These are phyloP conservation scores for Ornithoptera priamus DNA, from an alignment of 2,888 invertebrate species.

Conservation along the genomic window DNA sequence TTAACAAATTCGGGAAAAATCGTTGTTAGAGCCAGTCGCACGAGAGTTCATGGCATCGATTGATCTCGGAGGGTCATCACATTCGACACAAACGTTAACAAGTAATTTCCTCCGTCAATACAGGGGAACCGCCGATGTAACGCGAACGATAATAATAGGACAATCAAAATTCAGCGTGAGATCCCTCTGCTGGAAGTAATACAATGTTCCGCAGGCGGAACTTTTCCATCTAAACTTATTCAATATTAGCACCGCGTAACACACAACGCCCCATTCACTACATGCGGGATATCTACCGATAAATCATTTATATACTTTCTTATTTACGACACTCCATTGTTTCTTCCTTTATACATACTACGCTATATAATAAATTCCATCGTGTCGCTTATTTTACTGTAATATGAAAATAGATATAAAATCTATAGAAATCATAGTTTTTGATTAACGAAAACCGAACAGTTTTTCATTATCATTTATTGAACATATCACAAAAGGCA, in stretches of 20 bases:
- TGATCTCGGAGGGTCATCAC: neutral
- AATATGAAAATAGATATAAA: too few species aligned
- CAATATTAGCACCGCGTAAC: conserved; percentile 64
- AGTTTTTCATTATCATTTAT: too few species aligned
- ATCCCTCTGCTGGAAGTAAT: conserved; percentile 61
- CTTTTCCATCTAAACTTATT: conserved; percentile 73
- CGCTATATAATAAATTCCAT: neutral
- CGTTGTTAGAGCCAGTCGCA: too few species aligned
- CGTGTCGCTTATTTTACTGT: too few species aligned
- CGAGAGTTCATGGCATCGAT: too few species aligned
- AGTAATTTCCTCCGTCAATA: conserved; percentile 18
- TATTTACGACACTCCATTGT: conserved; percentile 27
- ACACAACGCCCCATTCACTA: conserved; percentile 42
- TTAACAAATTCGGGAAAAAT: too few species aligned
- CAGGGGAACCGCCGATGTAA: conserved; percentile 17
- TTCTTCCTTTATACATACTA: neutral
- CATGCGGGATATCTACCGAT: conserved; percentile 48
- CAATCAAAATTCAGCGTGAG: conserved; percentile 69
- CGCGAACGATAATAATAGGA: conserved; percentile 50
- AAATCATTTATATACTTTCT: conserved; percentile 44
- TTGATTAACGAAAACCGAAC: too few species aligned
- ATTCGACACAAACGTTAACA: neutral
- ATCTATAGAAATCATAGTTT: too few species aligned
- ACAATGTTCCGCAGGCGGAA: conserved; percentile 71
- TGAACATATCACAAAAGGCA: too few species aligned